Evolutionary conservation across 2,797 vertebrate species (phyloP), one percentile per base, ranked within the genome.

Genomic region (Xiphophorus birchmanni): DNA sequence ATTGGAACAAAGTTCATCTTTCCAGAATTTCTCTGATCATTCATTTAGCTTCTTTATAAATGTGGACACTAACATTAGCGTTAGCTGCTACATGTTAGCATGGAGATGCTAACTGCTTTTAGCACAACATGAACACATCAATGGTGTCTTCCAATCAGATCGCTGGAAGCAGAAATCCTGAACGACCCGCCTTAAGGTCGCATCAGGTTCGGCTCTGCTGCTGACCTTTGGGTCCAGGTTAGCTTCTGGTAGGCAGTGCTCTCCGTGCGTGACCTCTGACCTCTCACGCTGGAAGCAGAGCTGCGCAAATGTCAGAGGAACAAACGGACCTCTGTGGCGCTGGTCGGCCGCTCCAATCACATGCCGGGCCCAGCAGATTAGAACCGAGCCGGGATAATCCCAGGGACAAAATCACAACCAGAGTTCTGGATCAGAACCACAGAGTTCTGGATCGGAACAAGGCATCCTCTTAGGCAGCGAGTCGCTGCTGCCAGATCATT

Each of bases 321-420:
- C 90, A 91, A 92, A 88, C 84, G 73, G n/a, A 0, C 78, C 84
- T 77, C 86, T 92, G 88, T 90, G 67, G 82, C 13, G 84, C 73
- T 85, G 82, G 76, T 74, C 80, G 81, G 78, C 76, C 67, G 23
- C 65, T 50, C 60, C 82, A 76, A 86, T 92, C 91, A 93, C 92
- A 93, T 90, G 91, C 76, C 85, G 47, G 1, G 88, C 77, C 63
- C 74, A 58, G 80, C 6, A 84, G 91, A 80, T 93, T 93, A 92
- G 76, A 74, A 69, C 71, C 89, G 29, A 13, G 52, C 21, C 82
- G 72, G 81, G 89, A 86, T 93, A 78, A 91, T 80, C 32, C 4
- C 76, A 76, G 81, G 23, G 5, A 26, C 52, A 0, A 9, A 50
- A 74, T 18, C 44, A 45, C 58, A 26, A n/a, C 11, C 15, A 50